These are phyloP conservation scores for Byasa hedistus DNA, from an alignment of 2,888 invertebrate species.

Conservation along the genomic window DNA sequence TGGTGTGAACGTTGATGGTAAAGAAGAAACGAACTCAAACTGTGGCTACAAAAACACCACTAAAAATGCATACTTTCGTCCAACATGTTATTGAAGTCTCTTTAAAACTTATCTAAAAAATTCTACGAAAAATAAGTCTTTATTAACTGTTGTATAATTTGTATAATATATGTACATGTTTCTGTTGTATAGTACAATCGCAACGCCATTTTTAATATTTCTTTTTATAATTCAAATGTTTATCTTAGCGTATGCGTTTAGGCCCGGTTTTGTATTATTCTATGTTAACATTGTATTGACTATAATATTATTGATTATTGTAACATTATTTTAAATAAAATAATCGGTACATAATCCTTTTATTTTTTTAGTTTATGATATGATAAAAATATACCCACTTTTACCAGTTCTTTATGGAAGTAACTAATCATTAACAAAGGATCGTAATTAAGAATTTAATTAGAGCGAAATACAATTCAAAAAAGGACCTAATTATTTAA, in stretches of 20 bases:
- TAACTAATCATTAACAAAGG: too few relatives aligned
- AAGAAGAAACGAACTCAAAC: too few relatives aligned
- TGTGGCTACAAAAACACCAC: too few relatives aligned
- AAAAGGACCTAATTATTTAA: too few relatives aligned
- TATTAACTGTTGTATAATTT: background rate
- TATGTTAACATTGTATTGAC: slow-evolving; percentile 7
- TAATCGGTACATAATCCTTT: background rate
- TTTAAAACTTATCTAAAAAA: background rate
- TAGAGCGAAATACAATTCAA: too few relatives aligned
- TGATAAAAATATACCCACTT: background rate
- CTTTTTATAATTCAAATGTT: background rate
- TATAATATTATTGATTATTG: too few relatives aligned
- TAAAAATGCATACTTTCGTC: too few relatives aligned
- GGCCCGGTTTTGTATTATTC: background rate
- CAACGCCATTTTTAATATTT: background rate
- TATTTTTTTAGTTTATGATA: background rate
- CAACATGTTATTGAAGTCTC: background rate
- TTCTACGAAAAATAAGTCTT: background rate
- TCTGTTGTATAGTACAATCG: background rate
- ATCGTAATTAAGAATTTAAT: too few relatives aligned
- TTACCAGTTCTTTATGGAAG: too few relatives aligned
- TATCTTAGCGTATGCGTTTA: background rate
- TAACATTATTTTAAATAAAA: background rate
- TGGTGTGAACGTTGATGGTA: too few relatives aligned
- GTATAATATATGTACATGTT: background rate